Evolutionary conservation across 2,888 invertebrate genomes (phyloP).

Genomic region (Phaonia tiefii): DNA sequence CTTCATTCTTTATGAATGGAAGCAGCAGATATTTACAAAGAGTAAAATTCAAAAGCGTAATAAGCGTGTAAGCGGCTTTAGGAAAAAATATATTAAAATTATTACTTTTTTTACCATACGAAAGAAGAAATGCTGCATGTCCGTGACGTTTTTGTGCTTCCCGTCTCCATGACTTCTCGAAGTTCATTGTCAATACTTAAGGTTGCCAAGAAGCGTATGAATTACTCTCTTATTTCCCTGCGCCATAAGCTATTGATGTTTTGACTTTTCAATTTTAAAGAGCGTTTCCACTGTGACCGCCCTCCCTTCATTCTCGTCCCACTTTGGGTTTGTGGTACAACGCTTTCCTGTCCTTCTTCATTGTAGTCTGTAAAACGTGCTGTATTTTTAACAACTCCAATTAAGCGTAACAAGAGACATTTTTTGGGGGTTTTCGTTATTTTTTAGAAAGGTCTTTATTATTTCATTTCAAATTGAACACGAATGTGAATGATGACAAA

Average conservation of each 20-base stretch:
- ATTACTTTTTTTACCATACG: slow-evolving; percentile 10
- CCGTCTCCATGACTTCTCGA: not conserved
- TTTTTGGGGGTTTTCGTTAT: not conserved
- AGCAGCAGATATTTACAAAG: not conserved
- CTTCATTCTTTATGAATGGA: slow-evolving; percentile 5
- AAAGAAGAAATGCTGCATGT: too few relatives aligned
- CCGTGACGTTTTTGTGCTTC: too few relatives aligned
- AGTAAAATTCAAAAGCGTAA: slow-evolving; percentile 28
- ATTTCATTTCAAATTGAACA: slow-evolving; percentile 13
- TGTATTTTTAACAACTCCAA: slow-evolving; percentile 38
- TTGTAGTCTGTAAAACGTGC: slow-evolving; percentile 47
- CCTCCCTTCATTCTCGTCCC: not conserved
- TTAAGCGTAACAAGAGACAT: slow-evolving; percentile 40
- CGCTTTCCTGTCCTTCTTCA: not conserved
- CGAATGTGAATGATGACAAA: slow-evolving; percentile 12
- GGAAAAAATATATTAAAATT: slow-evolving; percentile 35
- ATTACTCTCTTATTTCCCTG: not conserved
- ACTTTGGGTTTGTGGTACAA: not conserved
- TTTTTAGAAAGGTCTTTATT: slow-evolving; percentile 13
- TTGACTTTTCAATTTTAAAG: slow-evolving; percentile 29
- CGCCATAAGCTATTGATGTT: not conserved
- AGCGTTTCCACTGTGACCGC: not conserved
- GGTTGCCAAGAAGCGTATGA: not conserved
- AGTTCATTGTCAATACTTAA: slow-evolving; percentile 30
- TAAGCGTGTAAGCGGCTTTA: slow-evolving; percentile 31